phyloP scores from a whole-genome alignment of 2,888 invertebrate species.

The Epistrophe grossulariae region DNA sequence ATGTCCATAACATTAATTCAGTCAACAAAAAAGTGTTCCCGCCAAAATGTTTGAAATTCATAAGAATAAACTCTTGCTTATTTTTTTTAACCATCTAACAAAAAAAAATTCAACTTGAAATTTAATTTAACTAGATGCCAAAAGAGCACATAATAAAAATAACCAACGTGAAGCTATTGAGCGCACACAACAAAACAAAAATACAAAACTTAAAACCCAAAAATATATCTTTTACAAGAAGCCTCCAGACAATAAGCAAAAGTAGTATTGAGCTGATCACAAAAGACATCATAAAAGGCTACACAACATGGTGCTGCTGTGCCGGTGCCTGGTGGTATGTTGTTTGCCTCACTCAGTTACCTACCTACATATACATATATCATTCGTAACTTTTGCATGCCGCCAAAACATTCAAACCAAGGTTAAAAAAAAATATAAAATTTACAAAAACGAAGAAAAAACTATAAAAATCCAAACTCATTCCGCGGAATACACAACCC shows the following conservation, averaged over 20 bases:
- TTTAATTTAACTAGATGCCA: conserved; percentile 59
- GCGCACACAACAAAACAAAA: background rate
- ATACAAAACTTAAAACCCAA: background rate
- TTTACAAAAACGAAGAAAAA: conserved; percentile 11
- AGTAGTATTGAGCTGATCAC: conserved; percentile 36
- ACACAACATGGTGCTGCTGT: background rate
- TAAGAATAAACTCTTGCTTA: background rate
- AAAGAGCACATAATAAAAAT: conserved; percentile 45
- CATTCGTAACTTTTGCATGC: conserved; percentile 52
- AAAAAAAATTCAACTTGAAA: conserved; percentile 31
- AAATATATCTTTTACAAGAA: conserved; percentile 31
- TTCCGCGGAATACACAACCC: conserved; percentile 26
- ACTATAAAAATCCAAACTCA: conserved; percentile 20
- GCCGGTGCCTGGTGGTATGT: background rate
- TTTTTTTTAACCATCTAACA: conserved; percentile 4
- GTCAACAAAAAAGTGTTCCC: conserved; percentile 24
- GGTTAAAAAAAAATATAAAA: conserved; percentile 28
- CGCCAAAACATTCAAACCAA: conserved; percentile 58
- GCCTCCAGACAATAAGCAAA: conserved; percentile 15
- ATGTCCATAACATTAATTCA: background rate
- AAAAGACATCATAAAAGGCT: conserved; percentile 31
- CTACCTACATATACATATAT: conserved; percentile 22
- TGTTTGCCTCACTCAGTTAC: conserved; percentile 3
- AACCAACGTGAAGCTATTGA: background rate
- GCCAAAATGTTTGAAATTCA: conserved; percentile 26